Conservation (phyloP, 2,113 vertebrate species). For the Pachyramphus minor region DNA sequence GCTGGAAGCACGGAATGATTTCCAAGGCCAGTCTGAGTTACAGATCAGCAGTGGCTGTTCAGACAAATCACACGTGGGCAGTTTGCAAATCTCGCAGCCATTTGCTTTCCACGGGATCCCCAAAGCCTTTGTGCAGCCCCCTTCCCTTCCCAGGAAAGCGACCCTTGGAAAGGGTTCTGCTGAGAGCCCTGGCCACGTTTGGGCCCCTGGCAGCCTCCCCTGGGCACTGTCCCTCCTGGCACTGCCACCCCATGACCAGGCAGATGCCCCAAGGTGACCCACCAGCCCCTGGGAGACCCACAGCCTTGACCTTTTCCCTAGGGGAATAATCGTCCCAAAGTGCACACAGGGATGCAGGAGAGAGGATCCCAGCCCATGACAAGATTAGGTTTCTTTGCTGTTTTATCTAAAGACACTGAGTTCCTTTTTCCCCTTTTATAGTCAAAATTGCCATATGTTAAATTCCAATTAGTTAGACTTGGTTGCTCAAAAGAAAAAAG, state of each 20-base stretch:
- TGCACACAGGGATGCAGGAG: too few relatives aligned
- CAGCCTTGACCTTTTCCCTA: too few relatives aligned
- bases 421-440: neutral
- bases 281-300: neutral
- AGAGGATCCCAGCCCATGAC: neutral
- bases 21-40: neutral
- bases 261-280: neutral
- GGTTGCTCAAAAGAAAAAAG: neutral
- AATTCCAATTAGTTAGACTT: neutral
- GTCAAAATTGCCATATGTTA: neutral
- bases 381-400: neutral
- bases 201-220: neutral
- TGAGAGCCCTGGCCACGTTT: accelerated
- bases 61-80: neutral
- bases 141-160: neutral
- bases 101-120: neutral
- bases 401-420: neutral
- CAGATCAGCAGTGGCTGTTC: neutral
- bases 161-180: neutral
- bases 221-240: neutral
- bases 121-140: accelerated
- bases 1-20: neutral
- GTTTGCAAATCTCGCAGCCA: neutral
- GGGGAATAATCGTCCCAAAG: neutral
- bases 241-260: neutral